Evolutionary conservation across 2,888 invertebrate genomes (phyloP).

Genomic region (Eucriotettix oculatus): DNA sequence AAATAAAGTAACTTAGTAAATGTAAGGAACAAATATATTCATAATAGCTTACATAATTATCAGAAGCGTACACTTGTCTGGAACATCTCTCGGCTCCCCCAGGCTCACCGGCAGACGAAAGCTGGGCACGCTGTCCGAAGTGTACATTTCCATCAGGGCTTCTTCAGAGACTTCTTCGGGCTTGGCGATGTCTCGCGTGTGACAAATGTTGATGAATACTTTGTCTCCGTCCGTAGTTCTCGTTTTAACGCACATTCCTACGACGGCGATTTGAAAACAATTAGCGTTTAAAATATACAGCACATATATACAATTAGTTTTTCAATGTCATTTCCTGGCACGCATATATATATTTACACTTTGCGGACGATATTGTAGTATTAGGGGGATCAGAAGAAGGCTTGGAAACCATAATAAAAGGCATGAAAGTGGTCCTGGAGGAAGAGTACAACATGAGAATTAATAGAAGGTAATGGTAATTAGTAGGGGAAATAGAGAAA

Average conservation of each 20-base stretch:
- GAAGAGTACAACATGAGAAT: no score
- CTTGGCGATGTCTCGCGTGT: conserved; percentile 56
- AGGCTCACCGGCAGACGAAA: not conserved
- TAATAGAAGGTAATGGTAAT: no score
- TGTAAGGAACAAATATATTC: not conserved
- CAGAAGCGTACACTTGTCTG: not conserved
- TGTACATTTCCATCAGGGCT: conserved; percentile 49
- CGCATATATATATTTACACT: no score
- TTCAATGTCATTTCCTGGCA: no score
- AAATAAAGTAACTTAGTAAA: not conserved
- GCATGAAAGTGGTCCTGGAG: no score
- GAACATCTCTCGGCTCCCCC: not conserved
- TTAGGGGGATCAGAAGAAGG: no score
- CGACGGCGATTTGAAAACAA: no score
- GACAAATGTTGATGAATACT: conserved; percentile 74
- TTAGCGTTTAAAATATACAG: no score
- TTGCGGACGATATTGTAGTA: no score
- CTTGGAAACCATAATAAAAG: no score
- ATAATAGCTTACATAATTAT: not conserved
- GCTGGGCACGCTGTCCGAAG: conserved; percentile 22
- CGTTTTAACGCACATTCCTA: conserved; percentile 68
- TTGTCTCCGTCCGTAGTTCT: conserved; percentile 46
- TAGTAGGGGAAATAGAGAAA: no score
- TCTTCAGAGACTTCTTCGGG: conserved; percentile 51
- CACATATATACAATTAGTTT: no score